Percentiles rank a stretch among this genome's conserved stretches.
Conservation (phyloP, 2,888 invertebrate species). For the Teinopalpus imperialis region DNA sequence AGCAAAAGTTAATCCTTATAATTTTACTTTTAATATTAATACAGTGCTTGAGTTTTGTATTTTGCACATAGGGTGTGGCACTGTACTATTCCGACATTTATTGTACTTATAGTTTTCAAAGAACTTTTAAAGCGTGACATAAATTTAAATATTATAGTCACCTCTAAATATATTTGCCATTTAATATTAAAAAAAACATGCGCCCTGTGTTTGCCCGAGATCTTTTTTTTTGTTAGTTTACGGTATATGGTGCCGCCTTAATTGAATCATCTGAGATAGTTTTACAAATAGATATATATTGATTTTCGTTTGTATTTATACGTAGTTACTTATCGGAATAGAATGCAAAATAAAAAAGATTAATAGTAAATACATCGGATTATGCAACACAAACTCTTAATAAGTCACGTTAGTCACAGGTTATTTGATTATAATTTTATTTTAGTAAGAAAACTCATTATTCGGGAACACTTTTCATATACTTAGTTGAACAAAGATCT, state of each 20-base stretch:
- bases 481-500: neutral
- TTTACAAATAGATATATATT: constrained; percentile 27
- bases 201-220: constrained; percentile 10
- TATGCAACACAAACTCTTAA: too few relatives aligned
- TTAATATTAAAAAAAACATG: neutral
- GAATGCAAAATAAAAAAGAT: too few relatives aligned
- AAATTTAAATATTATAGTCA: neutral
- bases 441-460: neutral
- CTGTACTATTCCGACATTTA: neutral
- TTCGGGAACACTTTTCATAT: constrained; percentile 5
- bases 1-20: constrained; percentile 30
- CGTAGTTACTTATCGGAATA: too few relatives aligned
- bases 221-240: constrained; percentile 26
- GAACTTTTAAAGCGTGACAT: too few relatives aligned
- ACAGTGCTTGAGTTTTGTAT: constrained; percentile 29
- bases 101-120: constrained; percentile 14
- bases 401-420: too few relatives aligned
- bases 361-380: too few relatives aligned
- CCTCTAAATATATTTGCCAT: constrained; percentile 1
- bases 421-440: neutral
- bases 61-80: constrained; percentile 10
- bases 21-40: constrained; percentile 19
- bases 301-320: too few relatives aligned
- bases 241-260: constrained; percentile 32
- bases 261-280: constrained; percentile 29